Evolutionary conservation across 2,113 vertebrate genomes (phyloP).

Genomic region (Aspiorhynchus laticeps): DNA sequence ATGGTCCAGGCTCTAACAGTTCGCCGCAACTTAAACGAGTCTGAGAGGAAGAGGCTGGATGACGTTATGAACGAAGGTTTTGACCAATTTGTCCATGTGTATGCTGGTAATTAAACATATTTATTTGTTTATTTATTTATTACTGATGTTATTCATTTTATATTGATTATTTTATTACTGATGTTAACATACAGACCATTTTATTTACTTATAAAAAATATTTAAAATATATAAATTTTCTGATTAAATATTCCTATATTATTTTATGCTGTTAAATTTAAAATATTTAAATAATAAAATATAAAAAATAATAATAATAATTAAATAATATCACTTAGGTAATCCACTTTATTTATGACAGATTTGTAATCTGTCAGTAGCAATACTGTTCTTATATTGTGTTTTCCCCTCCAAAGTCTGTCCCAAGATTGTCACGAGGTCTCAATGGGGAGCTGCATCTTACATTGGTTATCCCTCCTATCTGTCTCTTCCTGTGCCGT

Average conservation of each 20-base stretch:
- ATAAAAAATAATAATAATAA: no score
- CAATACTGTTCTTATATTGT: neutral
- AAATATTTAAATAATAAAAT: no score
- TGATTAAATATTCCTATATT: neutral
- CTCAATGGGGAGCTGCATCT: constrained; percentile 83
- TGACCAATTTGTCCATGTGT: constrained; percentile 75
- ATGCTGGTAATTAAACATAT: constrained; percentile 72
- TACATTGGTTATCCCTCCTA: constrained; percentile 79
- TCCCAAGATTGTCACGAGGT: constrained; percentile 82
- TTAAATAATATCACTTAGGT: neutral
- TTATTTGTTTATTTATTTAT: neutral
- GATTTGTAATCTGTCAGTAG: neutral
- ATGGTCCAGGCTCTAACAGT: constrained; percentile 66
- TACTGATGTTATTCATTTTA: neutral
- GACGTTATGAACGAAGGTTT: constrained; percentile 66
- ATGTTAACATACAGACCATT: no score
- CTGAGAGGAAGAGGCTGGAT: constrained; percentile 55
- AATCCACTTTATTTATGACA: neutral
- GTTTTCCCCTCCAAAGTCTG: constrained; percentile 73
- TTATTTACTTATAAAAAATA: no score
- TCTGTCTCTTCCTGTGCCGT: constrained; percentile 74
- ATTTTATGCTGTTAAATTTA: neutral
- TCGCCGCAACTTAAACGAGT: constrained; percentile 59
- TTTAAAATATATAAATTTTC: no score
- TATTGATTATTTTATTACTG: neutral